Conservation (phyloP, 2,113 vertebrate species). For the Aptenodytes forsteri region DNA sequence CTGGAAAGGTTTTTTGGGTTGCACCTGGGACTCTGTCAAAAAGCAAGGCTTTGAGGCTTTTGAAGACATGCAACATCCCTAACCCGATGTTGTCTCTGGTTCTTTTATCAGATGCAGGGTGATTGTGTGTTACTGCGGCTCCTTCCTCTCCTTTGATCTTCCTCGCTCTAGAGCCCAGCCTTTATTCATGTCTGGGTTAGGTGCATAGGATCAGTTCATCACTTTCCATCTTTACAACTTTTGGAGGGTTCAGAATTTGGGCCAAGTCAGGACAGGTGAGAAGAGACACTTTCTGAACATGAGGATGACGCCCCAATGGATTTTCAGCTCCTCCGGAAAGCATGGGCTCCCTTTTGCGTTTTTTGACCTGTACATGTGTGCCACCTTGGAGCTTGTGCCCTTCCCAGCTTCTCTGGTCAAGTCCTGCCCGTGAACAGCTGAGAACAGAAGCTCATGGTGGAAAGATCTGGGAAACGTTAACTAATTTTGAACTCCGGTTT, state of each 20-base stretch:
- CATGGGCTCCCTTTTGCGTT: not conserved
- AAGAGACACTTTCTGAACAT: not conserved
- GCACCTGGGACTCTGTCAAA: not conserved
- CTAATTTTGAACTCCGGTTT: not conserved
- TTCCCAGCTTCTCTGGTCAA: not conserved
- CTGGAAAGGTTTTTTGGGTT: not conserved
- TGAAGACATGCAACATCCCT: not conserved
- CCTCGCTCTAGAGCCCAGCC: accelerated
- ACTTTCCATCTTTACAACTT: not conserved
- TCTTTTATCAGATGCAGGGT: not conserved
- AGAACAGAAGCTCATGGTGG: not conserved
- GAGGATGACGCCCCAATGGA: accelerated
- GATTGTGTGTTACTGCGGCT: not conserved
- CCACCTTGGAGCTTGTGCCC: not conserved
- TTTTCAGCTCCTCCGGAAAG: not conserved
- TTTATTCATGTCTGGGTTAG: not conserved
- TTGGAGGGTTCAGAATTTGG: not conserved
- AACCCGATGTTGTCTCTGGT: not conserved
- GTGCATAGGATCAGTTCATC: not conserved
- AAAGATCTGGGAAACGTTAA: not conserved
- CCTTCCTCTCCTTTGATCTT: not conserved
- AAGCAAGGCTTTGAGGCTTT: not conserved
- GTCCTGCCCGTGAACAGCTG: not conserved
- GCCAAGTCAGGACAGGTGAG: not conserved
- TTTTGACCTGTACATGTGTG: not conserved